Evolutionary conservation across 2,797 vertebrate species (phyloP), one percentile per base, ranked within the genome.

Genomic region (Acanthurus lineatus): DNA sequence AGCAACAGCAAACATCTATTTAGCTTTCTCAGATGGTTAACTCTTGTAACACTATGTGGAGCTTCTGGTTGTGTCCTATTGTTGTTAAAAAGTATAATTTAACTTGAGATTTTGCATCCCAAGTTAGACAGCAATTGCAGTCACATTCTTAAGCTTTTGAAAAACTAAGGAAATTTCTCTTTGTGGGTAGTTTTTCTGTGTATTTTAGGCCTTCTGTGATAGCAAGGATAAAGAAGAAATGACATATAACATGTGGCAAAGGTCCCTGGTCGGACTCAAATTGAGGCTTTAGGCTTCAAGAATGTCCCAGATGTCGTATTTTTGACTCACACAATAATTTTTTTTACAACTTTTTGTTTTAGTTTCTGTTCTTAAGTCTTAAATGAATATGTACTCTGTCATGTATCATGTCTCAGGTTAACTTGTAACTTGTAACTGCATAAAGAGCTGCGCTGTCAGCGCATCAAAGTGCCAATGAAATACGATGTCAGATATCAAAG

Each of bases 1-100:
- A 74, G 53, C 71, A 85, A 62, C 63, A 77, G 48, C 47, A 65
- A 69, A 84, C 66, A 81, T 44, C 22, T 67, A 22, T 69, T 54
- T 52, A 20, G 54, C 6, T 48, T 62, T 76, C 38, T 69, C 42
- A 62, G 14, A 62, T 2, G 44, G 17, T 65, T 51, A 17, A n/a
- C 35, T 53, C 19, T 35, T 35, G 28, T 45, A 19, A 77, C 7
- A 54, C 60, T 57, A 22, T 19, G 14, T 54, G 48, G 40, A 65
- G 17, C 22, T 19, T 16, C 9, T 16, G 5, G 49, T 15, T 11
- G 19, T 19, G 17, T 48, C 17, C 17, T 19, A 48, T 48, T 49
- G 17, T 44, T 44, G 42, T 11, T 44, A 44, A 44, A 11, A 44
- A 44, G 42, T 44, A 14, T 44, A 11, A 14, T 11, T 44, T 44